Evolutionary conservation across 2,888 invertebrate species (phyloP).

Genomic region (Drosophila colorata): DNA sequence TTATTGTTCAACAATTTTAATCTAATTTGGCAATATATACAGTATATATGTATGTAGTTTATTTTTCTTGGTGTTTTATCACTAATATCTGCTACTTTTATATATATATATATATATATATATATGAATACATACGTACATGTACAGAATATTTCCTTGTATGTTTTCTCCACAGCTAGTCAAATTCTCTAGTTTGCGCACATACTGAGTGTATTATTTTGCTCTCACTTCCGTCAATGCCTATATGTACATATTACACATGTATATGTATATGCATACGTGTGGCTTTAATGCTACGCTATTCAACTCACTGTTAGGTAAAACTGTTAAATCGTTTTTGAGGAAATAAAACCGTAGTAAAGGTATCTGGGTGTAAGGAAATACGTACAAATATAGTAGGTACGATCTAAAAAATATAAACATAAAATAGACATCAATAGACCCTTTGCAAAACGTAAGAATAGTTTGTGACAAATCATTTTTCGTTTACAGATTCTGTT

Average conservation of each 20-base stretch:
- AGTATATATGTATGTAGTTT: conserved; percentile 14
- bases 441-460: background rate
- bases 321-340: conserved; percentile 16
- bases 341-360: background rate
- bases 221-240: conserved; percentile 33
- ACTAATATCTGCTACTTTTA: conserved; percentile 17
- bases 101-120: background rate
- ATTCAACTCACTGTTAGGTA: conserved; percentile 11
- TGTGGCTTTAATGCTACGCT: conserved; percentile 14
- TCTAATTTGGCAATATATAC: conserved; percentile 3
- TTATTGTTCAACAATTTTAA: conserved; percentile 45
- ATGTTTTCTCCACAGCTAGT: conserved; percentile 53
- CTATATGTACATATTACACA: conserved; percentile 2
- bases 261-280: conserved; percentile 2
- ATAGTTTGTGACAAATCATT: conserved; percentile 17
- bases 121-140: background rate
- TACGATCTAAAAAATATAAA: background rate
- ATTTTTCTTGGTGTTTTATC: conserved; percentile 34
- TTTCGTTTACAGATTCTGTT: conserved; percentile 40
- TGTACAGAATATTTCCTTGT: conserved; percentile 62
- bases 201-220: conserved; percentile 17
- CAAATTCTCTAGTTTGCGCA: conserved; percentile 38
- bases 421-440: background rate
- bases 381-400: background rate
- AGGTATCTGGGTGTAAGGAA: background rate